Percentiles rank a stretch among this genome's conserved stretches.
Conservation (phyloP, 2,888 invertebrate genomes). For the Adelognathus sp. region DNA sequence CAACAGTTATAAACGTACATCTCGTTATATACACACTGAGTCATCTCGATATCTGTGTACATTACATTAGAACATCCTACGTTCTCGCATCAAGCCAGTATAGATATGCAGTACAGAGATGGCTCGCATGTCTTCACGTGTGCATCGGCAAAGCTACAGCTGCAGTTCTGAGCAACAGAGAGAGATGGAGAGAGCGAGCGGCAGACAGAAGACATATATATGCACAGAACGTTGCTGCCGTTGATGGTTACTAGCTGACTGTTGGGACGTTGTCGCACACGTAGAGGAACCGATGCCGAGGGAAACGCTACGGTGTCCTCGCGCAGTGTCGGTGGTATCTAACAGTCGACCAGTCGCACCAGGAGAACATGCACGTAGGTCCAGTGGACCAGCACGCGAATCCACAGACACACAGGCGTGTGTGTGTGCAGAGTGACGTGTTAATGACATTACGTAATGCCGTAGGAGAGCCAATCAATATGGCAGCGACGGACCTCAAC, state of each 20-base stretch:
- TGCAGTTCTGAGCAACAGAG: slow-evolving; percentile 31
- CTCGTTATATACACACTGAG: slow-evolving; percentile 14
- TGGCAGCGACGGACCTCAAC: slow-evolving; percentile 66
- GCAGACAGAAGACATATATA: not conserved
- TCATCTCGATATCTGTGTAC: slow-evolving; percentile 47
- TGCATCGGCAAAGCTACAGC: slow-evolving; percentile 13
- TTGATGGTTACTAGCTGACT: slow-evolving; percentile 5
- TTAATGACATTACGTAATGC: slow-evolving; percentile 80
- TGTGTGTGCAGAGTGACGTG: slow-evolving; percentile 77
- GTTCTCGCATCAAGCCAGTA: slow-evolving; percentile 10
- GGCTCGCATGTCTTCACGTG: slow-evolving; percentile 12
- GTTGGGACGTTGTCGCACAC: not conserved
- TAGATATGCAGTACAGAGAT: slow-evolving; percentile 23
- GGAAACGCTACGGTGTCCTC: not conserved
- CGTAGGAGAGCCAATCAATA: slow-evolving; percentile 76
- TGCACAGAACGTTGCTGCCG: not conserved
- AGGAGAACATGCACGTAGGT: slow-evolving; percentile 16
- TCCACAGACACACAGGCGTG: slow-evolving; percentile 47
- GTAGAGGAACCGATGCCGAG: not conserved
- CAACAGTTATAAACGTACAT: slow-evolving; percentile 56
- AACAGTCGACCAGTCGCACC: slow-evolving; percentile 10
- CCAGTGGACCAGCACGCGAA: slow-evolving; percentile 35
- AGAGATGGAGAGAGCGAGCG: not conserved
- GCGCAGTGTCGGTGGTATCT: not conserved
- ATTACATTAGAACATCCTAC: slow-evolving; percentile 35